Conservation (phyloP, 2,888 invertebrate species). For the Epinotia ramella region DNA sequence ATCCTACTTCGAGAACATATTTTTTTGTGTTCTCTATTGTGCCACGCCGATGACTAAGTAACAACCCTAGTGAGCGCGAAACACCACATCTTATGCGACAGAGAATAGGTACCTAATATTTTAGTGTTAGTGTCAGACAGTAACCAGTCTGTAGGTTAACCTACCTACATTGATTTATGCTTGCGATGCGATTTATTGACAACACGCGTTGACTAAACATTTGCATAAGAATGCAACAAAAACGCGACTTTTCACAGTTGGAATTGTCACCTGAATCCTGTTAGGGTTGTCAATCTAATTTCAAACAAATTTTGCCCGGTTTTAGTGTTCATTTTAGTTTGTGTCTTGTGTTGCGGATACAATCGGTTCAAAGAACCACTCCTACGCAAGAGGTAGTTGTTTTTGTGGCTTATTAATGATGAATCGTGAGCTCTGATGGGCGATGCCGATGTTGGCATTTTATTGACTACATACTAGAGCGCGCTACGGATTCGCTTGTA, state of each 20-base stretch:
- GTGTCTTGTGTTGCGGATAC: neutral
- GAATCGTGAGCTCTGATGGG: slow-evolving; percentile 69
- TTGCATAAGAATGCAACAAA: slow-evolving; percentile 38
- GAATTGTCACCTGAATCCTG: slow-evolving; percentile 41
- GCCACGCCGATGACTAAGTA: no score
- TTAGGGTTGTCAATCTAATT: neutral
- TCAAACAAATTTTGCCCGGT: neutral
- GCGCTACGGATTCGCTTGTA: slow-evolving; percentile 7
- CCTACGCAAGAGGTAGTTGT: slow-evolving; percentile 61
- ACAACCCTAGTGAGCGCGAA: no score
- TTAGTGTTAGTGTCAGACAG: no score
- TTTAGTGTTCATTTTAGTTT: slow-evolving; percentile 7
- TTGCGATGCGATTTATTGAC: slow-evolving; percentile 16
- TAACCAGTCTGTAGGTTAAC: no score
- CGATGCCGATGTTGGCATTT: slow-evolving; percentile 48
- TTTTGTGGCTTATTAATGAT: slow-evolving; percentile 73
- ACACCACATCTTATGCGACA: no score
- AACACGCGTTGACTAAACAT: slow-evolving; percentile 17
- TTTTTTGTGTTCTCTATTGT: no score
- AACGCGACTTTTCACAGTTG: slow-evolving; percentile 25
- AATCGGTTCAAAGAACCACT: slow-evolving; percentile 68
- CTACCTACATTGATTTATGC: no score
- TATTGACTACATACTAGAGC: slow-evolving; percentile 37
- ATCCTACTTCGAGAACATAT: no score
- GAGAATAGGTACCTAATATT: no score